A percentile compares a stretch with the other conserved stretches of the same genome.
phyloP scores from a whole-genome alignment of 2,888 invertebrate species.

The Drosophila leonis region DNA sequence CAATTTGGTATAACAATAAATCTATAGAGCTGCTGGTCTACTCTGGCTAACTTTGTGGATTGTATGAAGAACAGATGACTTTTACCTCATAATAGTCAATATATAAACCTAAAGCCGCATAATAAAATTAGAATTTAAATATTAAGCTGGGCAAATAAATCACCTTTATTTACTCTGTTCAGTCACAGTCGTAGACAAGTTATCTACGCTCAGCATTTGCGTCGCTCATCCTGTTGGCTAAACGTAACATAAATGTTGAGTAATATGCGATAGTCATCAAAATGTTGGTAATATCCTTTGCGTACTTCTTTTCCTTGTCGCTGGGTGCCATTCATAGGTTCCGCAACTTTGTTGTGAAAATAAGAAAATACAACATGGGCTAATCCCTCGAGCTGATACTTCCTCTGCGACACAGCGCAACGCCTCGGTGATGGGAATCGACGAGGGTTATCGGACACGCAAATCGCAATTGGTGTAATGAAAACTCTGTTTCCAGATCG shows the following conservation, averaged over 20 bases:
- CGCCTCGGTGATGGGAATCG: slow-evolving; percentile 13
- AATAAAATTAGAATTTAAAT: too few species aligned
- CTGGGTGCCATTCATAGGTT: slow-evolving; percentile 17
- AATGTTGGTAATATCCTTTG: background rate
- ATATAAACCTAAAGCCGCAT: too few species aligned
- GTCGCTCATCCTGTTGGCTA: background rate
- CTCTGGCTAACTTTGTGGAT: background rate
- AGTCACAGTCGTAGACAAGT: too few species aligned
- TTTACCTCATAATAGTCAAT: too few species aligned
- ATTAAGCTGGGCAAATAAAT: too few species aligned
- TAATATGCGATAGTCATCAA: slow-evolving; percentile 12
- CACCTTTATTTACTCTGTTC: background rate
- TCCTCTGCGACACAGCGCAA: slow-evolving; percentile 15
- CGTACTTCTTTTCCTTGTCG: background rate
- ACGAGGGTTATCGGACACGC: slow-evolving; percentile 25
- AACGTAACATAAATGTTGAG: background rate
- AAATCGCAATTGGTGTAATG: slow-evolving; percentile 44
- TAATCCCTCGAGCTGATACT: slow-evolving; percentile 36
- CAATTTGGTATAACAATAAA: background rate
- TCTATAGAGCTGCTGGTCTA: too few species aligned
- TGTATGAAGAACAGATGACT: background rate
- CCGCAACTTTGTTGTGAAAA: slow-evolving; percentile 37
- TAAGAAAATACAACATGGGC: slow-evolving; percentile 14
- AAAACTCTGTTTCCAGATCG: slow-evolving; percentile 34
- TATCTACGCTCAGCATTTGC: background rate